These are phyloP conservation scores for Ursus arctos DNA, from an alignment of 2,113 vertebrate species.

Conservation along the genomic window DNA sequence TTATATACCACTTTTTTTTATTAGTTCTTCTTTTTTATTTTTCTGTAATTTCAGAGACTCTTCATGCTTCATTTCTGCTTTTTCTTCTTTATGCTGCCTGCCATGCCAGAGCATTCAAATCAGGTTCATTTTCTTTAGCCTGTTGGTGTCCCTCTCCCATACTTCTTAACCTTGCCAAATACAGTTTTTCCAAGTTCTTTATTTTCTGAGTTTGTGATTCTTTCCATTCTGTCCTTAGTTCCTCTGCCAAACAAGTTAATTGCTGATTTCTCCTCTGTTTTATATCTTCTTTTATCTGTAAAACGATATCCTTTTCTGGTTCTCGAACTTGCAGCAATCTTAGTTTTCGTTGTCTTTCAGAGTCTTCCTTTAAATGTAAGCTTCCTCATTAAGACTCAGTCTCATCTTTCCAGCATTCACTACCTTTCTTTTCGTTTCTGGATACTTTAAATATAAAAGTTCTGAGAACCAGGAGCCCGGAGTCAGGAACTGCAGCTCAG, in stretches of 20 bases:
- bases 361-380: slow-evolving; percentile 93
- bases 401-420: slow-evolving; percentile 84
- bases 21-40: slow-evolving; percentile 88
- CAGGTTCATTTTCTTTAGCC: slow-evolving; percentile 93
- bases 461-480: background rate
- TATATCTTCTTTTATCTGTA: slow-evolving; percentile 91
- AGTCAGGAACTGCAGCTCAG: too few species aligned
- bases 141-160: slow-evolving; percentile 93
- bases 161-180: slow-evolving; percentile 90
- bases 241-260: slow-evolving; percentile 89
- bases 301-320: slow-evolving; percentile 93
- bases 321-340: slow-evolving; percentile 97
- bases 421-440: slow-evolving; percentile 92
- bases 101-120: slow-evolving; percentile 88
- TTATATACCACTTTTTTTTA: slow-evolving; percentile 87
- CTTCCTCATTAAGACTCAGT: slow-evolving; percentile 96
- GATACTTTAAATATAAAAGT: background rate
- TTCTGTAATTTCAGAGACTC: slow-evolving; percentile 94
- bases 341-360: slow-evolving; percentile 93
- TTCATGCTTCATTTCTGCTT: slow-evolving; percentile 91
- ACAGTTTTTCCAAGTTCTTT: slow-evolving; percentile 89
- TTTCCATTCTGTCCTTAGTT: slow-evolving; percentile 92
- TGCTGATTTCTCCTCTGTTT: slow-evolving; percentile 90
- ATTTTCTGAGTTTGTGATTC: slow-evolving; percentile 90
- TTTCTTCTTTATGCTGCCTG: slow-evolving; percentile 89